Base-by-base conservation (phyloP, 1,140 invertebrate species). In the Brachionus koreanus region DNA sequence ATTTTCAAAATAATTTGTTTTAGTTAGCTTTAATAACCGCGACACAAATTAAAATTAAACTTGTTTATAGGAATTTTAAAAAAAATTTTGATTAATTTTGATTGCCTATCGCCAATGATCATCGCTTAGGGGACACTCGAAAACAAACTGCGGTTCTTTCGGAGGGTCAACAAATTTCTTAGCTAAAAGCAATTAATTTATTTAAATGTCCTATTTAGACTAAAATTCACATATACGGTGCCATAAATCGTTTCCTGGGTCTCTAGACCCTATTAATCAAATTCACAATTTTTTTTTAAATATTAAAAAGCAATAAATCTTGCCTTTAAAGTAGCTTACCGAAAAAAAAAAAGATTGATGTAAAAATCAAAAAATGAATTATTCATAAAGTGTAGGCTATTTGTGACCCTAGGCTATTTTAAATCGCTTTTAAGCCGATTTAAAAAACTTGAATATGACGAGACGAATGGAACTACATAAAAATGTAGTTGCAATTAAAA, bases 221-320 rank as follows among this genome's bases (percentile, higher is more conserved):
- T 57, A 25, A 19, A 57, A 57, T 9, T n/a, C 19, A 19, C 49
- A 29, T 16, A 23, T 19, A 9, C 49, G 49, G 49, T 57, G 6
- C 49, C 49, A 57, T 16, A 9, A 57, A 57, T 57, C 16, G 49
- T 23, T 57, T 57, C 49, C 49, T 57, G 16, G 19, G 49, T 57
- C 16, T 23, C 19, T 57, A 19, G 16, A 19, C 19, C 49, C 49
- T 57, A 57, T 57, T 10, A 57, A 57, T 57, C 49, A 57, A 57
- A 9, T 19, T 57, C 1, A 57, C 49, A 19, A 25, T 23, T 23
- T 19, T 9, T 9, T 19, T 19, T 57, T 52, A 52, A 65, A 25
- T 33, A 65, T 65, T 65, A 65, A 65, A 65, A 65, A 65, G 63
- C 33, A 65, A 65, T 65, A 19, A 65, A 65, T 65, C 63, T 65